phyloP scores from a whole-genome alignment of 1,140 invertebrate genomes.

The Cepaea nemoralis region DNA sequence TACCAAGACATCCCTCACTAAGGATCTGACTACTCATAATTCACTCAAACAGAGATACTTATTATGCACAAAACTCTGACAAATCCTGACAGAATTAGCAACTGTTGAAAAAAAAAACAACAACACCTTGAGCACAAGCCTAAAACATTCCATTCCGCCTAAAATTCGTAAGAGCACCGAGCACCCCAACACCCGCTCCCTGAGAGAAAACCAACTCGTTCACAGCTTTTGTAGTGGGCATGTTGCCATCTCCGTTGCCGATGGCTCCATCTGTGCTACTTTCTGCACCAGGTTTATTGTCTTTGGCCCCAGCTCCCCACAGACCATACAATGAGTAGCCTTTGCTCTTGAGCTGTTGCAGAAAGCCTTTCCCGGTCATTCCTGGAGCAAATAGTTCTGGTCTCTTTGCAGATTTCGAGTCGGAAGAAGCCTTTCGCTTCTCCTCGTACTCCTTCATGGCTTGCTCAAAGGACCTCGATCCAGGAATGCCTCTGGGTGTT shows the following conservation, averaged over 20 bases:
- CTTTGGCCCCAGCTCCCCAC: constrained; percentile 44
- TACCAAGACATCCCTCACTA: background rate
- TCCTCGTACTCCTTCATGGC: constrained; percentile 15
- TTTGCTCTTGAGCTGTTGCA: constrained; percentile 60
- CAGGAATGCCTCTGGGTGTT: constrained; percentile 8
- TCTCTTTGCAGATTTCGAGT: background rate
- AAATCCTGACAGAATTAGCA: background rate
- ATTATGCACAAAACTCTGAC: background rate
- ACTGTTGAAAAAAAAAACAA: background rate
- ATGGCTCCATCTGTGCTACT: constrained; percentile 6
- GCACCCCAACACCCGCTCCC: constrained; percentile 51
- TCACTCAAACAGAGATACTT: background rate
- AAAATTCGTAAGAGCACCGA: constrained; percentile 60
- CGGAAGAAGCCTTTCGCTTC: background rate
- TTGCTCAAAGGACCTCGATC: constrained; percentile 35
- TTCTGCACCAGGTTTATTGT: constrained; percentile 5
- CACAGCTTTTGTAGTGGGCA: constrained; percentile 23
- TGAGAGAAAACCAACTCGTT: constrained; percentile 42
- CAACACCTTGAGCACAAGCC: background rate
- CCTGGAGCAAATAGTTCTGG: constrained; percentile 33
- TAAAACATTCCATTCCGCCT: constrained; percentile 55
- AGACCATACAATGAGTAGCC: constrained; percentile 59
- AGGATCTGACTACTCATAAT: background rate
- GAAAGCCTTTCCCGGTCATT: constrained; percentile 41
- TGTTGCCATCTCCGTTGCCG: background rate